Evolutionary conservation across 2,113 vertebrate genomes (phyloP), one percentile per base, ranked within the genome.

Genomic region (Syrrhaptes paradoxus): DNA sequence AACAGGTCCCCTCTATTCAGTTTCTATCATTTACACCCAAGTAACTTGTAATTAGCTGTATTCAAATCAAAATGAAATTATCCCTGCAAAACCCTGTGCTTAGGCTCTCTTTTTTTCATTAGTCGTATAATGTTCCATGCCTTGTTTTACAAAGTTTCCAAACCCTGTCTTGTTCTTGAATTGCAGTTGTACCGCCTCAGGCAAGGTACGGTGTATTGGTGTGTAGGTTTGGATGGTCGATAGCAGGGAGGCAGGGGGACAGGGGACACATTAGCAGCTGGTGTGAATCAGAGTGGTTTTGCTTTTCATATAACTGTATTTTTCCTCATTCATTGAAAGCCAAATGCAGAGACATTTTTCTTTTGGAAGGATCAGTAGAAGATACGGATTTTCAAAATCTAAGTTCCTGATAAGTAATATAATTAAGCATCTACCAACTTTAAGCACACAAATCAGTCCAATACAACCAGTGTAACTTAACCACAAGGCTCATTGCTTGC

Each of bases 91-190:
- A 32, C 45, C 52, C n/a, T 36, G 7, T 85, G 70, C 74, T 81
- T 86, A 49, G 28, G 25, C 21, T 7, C 21, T 80, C 11, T 75
- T 61, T 86, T 86, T 86, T 78, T 51, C n/a, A 49, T 80, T 49
- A 75, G 76, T 75, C 89, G 63, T 87, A 34, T 72, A 90, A 72
- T 61, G 74, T 87, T 89, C n/a, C 2, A 4, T 4, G 4, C 46
- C 75, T 89, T 90, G 86, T 92, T 90, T 82, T 83, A 83, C 85
- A 81, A 93, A 95, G 86, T 91, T 93, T 95, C 79, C 78, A 87
- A 65, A 57, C 45, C 17, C 13, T 0, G 3, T 84, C 61, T 63
- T 73, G 45, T 48, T 78, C 66, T 87, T 78, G 80, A 89, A 84
- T 95, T 89, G 89, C 83, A 51, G 8, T 92, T 92, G 86, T 85